Base-by-base conservation (phyloP, 2,797 vertebrate species). In the Enteromius afrohamiltoni region DNA sequence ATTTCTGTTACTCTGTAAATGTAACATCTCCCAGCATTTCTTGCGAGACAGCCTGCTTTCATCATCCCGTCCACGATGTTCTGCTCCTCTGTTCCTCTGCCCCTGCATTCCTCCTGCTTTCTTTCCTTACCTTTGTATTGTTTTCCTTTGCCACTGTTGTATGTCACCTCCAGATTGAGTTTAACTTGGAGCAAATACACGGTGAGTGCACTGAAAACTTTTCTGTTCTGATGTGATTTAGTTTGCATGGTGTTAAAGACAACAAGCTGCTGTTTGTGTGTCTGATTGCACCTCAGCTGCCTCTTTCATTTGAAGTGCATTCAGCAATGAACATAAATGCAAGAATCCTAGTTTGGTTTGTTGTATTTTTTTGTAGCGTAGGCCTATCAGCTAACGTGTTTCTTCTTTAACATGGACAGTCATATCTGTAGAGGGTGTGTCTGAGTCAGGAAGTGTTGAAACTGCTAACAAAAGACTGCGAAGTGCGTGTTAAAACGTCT, bases 151-250 rank as follows among this genome's bases (percentile, higher is more conserved):
- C 87, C 86, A 68, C 89, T 89, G 85, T 82, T 88, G 86, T 90
- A 26, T 81, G 89, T 93, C 83, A 92, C 90, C 93, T 94, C 89
- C 94, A 97, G 97, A 96, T 96, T 95, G 96, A 96, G 89, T 97
- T 97, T 96, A 96, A 95, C 92, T 93, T 94, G 95, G 95, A 96
- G 89, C 96, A 97, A 88, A 95, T 97, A 88, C 95, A 96, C 89
- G 97, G 97, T 98, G 94, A 97, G 96, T 95, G 77, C 53, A 78
- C 47, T 71, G 60, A 87, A 80, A 69, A 23, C 83, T 83, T 88
- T 82, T 77, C 34, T 67, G 37, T 42, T 42, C 49, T 73, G 62
- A 23, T 79, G 13, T 65, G 4, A 14, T 26, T 58, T 6, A 19
- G 82, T 88, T 90, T 91, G 91, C 82, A 85, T 91, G 88, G 26